These are phyloP conservation scores for Sphaeridia pumilis DNA, from an alignment of 2,888 invertebrate species.

Conservation along the genomic window DNA sequence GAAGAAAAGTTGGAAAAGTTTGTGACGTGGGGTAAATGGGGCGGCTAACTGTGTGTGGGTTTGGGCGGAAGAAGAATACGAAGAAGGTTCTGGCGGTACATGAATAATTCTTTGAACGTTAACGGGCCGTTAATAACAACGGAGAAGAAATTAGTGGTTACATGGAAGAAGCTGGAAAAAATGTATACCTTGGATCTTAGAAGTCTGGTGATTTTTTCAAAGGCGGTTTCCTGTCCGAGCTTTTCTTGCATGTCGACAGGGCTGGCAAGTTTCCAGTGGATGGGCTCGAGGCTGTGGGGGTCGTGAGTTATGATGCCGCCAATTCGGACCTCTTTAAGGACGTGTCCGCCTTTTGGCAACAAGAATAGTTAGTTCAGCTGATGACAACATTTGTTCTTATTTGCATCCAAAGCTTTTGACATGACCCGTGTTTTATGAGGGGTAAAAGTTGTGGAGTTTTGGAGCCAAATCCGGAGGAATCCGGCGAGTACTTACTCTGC, in stretches of 20 bases:
- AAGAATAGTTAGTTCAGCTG: no score
- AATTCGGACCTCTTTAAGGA: conserved; percentile 29
- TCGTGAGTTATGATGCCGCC: conserved; percentile 33
- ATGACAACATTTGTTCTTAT: no score
- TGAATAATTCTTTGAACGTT: no score
- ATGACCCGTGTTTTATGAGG: not conserved
- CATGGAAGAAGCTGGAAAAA: no score
- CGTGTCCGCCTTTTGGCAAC: conserved; percentile 34
- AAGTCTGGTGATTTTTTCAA: conserved; percentile 26
- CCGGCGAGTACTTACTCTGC: conserved; percentile 19
- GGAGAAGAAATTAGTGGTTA: no score
- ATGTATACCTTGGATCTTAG: conserved; percentile 27
- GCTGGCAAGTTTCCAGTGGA: conserved; percentile 24
- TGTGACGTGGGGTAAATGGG: no score
- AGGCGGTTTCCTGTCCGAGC: conserved; percentile 15
- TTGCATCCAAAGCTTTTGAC: no score
- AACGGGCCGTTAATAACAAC: no score
- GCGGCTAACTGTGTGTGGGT: no score
- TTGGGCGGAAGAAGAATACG: no score
- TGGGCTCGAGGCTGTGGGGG: conserved; percentile 25
- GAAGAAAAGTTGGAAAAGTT: no score
- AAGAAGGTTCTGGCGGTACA: no score
- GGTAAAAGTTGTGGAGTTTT: not conserved
- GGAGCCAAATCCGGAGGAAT: not conserved
- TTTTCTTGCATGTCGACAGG: conserved; percentile 7